A percentile compares a stretch with the other conserved stretches of the same genome.
These are phyloP conservation scores for Madoqua kirkii DNA, from an alignment of 2,113 vertebrate species.

Conservation along the genomic window DNA sequence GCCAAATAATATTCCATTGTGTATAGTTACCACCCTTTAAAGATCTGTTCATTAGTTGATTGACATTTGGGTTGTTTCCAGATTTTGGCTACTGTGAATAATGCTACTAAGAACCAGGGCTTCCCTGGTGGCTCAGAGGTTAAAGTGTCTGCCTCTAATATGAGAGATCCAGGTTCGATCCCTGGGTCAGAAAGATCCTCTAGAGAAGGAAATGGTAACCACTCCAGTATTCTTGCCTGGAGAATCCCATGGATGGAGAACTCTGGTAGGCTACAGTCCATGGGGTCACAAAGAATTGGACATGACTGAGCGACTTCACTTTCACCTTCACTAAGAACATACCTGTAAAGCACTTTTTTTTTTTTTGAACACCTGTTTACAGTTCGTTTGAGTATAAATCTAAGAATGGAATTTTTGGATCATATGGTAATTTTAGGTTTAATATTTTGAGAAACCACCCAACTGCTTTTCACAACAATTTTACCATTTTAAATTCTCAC, in stretches of 20 bases:
- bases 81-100: not conserved
- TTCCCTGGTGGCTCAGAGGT: too few species aligned
- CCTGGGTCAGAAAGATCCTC: too few species aligned
- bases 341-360: not conserved
- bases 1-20: not conserved
- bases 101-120: not conserved
- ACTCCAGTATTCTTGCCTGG: too few species aligned
- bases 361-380: not conserved
- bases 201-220: too few species aligned
- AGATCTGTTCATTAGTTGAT: not conserved
- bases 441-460: not conserved
- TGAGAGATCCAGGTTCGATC: rapidly evolving
- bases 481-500: not conserved
- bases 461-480: not conserved
- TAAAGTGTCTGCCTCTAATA: too few species aligned
- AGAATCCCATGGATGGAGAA: too few species aligned
- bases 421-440: not conserved
- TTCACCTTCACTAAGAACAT: not conserved
- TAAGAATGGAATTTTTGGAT: not conserved
- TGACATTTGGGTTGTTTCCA: not conserved
- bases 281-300: too few species aligned
- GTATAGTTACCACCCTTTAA: not conserved
- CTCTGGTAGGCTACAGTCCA: too few species aligned
- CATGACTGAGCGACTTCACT: too few species aligned
- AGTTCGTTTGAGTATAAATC: not conserved